phyloP scores from a whole-genome alignment of 2,888 invertebrate species.

The Pardosa pseudoannulata region DNA sequence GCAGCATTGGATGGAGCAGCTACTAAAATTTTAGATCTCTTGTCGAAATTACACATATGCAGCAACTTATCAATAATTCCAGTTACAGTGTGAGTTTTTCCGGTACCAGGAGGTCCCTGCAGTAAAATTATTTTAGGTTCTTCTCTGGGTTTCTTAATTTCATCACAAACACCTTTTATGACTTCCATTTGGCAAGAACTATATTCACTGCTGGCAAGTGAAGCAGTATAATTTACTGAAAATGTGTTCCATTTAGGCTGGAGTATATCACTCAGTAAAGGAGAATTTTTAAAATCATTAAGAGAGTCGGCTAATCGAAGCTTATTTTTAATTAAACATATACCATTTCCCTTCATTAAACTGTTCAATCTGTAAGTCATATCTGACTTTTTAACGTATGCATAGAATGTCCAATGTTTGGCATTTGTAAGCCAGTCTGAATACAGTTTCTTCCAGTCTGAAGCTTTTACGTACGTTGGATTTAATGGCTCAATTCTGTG shows the following conservation, averaged over 20 bases:
- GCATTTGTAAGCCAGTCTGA: conserved; percentile 9
- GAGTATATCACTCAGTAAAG: conserved; percentile 81
- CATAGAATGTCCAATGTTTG: not conserved
- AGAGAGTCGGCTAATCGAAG: conserved; percentile 67
- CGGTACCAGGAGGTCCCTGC: conserved; percentile 91
- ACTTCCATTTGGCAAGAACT: conserved; percentile 83
- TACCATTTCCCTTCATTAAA: conserved; percentile 41
- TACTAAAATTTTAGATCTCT: conserved; percentile 81
- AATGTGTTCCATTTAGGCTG: conserved; percentile 78
- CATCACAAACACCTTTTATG: conserved; percentile 80
- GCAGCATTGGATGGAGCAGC: conserved; percentile 93
- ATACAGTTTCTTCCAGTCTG: conserved; percentile 7
- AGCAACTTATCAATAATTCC: conserved; percentile 83
- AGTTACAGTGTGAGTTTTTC: conserved; percentile 88
- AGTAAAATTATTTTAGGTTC: conserved; percentile 85
- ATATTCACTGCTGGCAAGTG: conserved; percentile 76
- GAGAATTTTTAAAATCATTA: conserved; percentile 80
- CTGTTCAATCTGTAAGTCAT: not conserved
- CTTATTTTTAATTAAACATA: conserved; percentile 68
- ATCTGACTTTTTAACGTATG: not conserved
- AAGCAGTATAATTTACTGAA: conserved; percentile 28
- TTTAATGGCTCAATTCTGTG: not conserved
- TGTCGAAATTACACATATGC: conserved; percentile 56
- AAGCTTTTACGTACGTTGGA: not conserved
- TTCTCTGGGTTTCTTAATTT: conserved; percentile 76